These are phyloP conservation scores for Hylaeus anthracinus DNA, from an alignment of 1,140 invertebrate genomes.

Conservation along the genomic window DNA sequence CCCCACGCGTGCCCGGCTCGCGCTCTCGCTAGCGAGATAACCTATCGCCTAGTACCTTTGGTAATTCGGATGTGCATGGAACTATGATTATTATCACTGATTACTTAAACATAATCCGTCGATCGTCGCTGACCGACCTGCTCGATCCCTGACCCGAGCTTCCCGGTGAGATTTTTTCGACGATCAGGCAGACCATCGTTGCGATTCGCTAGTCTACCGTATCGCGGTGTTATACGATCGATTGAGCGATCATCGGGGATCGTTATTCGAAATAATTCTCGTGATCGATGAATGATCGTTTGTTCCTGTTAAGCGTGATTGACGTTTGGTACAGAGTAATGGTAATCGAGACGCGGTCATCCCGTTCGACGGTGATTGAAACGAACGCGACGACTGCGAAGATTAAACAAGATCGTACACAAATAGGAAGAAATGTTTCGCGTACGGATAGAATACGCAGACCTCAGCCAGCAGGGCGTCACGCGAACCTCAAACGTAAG, in stretches of 20 bases:
- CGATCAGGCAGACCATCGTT: background rate
- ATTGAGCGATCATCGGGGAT: background rate
- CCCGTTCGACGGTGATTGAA: background rate
- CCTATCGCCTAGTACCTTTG: slow-evolving; percentile 75
- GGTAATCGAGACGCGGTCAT: background rate
- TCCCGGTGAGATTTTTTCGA: background rate
- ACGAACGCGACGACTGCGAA: slow-evolving; percentile 1
- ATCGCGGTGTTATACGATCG: background rate
- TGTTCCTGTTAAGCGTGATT: slow-evolving; percentile 27
- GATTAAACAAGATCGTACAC: background rate
- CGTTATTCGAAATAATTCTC: background rate
- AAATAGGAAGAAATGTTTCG: background rate
- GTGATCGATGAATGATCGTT: slow-evolving; percentile 30
- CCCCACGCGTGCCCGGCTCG: slow-evolving; percentile 31
- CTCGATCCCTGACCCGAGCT: background rate
- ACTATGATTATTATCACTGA: slow-evolving; percentile 77
- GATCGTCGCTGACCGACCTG: background rate
- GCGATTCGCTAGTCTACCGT: background rate
- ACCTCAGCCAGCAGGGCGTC: background rate
- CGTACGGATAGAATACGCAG: background rate
- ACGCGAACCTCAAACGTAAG: too few relatives aligned
- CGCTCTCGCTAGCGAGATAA: slow-evolving; percentile 54
- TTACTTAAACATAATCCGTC: slow-evolving; percentile 65
- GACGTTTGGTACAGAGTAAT: slow-evolving; percentile 14
- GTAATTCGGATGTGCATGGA: slow-evolving; percentile 79